phyloP scores from a whole-genome alignment of 1,140 invertebrate genomes.

The Tetraneura akinire region DNA sequence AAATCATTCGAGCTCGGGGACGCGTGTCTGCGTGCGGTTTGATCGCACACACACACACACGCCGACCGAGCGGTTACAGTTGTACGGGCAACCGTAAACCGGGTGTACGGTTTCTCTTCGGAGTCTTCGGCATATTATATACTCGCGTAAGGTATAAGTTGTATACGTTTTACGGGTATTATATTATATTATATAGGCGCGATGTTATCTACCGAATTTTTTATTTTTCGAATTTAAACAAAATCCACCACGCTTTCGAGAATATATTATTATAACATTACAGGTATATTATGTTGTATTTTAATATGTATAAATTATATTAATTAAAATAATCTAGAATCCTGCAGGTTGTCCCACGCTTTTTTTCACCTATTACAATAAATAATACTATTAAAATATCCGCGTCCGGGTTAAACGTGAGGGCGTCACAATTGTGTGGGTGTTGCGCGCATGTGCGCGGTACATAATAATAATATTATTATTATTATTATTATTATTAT shows the following conservation, averaged over 20 bases:
- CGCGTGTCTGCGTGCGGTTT: neutral
- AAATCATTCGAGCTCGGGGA: no score
- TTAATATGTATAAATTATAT: conserved; percentile 48
- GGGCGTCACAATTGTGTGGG: conserved; percentile 40
- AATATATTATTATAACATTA: no score
- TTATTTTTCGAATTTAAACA: conserved; percentile 13
- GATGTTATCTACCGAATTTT: conserved; percentile 36
- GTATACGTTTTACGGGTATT: no score
- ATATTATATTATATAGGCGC: no score
- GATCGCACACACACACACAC: no score
- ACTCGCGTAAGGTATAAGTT: neutral
- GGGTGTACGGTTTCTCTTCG: conserved; percentile 13
- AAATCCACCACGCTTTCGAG: conserved; percentile 28
- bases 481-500: no score
- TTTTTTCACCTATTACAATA: conserved; percentile 50
- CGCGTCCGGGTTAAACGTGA: conserved; percentile 47
- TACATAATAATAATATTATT: no score
- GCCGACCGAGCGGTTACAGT: neutral
- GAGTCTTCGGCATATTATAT: neutral
- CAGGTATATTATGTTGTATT: no score
- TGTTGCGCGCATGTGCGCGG: neutral
- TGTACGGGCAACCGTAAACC: neutral
- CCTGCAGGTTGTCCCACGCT: conserved; percentile 15
- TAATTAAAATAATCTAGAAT: conserved; percentile 51
- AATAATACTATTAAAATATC: conserved; percentile 49